phyloP scores from a whole-genome alignment of 92 coral and sea anemone genomes.

The Phenganax marumi region DNA sequence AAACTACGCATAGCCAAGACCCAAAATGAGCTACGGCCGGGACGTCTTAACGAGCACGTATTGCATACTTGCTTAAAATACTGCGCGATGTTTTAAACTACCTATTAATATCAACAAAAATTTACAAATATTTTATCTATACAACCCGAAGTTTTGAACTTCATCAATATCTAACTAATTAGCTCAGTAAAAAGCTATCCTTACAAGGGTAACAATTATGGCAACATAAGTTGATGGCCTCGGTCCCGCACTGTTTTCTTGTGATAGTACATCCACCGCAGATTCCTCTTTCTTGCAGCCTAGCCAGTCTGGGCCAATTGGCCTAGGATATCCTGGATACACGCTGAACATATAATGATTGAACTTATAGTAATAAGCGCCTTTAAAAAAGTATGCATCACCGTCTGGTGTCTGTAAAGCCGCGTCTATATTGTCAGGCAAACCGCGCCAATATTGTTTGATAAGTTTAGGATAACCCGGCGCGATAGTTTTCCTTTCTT shows the following conservation, averaged over 20 bases:
- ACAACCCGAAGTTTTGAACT: slow-evolving; percentile 13
- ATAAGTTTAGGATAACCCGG: slow-evolving; percentile 65
- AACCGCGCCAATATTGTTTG: slow-evolving; percentile 41
- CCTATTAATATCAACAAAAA: not conserved
- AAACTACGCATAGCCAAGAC: too few species aligned
- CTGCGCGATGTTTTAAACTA: not conserved
- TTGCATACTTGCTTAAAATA: not conserved
- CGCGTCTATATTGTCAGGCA: slow-evolving; percentile 63
- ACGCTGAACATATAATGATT: slow-evolving; percentile 46
- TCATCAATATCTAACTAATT: not conserved
- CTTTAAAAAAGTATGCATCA: slow-evolving; percentile 68
- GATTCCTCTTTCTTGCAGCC: slow-evolving; percentile 22
- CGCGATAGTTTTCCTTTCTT: slow-evolving; percentile 31
- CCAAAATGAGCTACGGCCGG: too few species aligned
- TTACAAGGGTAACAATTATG: not conserved
- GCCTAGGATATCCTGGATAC: slow-evolving; percentile 37
- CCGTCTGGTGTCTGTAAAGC: slow-evolving; percentile 65
- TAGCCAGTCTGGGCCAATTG: slow-evolving; percentile 42
- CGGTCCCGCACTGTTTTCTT: not conserved
- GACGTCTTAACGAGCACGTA: not conserved
- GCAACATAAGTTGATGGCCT: slow-evolving; percentile 7
- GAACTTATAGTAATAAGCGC: slow-evolving; percentile 54
- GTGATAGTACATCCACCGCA: not conserved
- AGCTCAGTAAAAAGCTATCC: not conserved
- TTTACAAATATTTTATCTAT: slow-evolving; percentile 15